A percentile compares a stretch with the other conserved stretches of the same genome.
Evolutionary conservation across 2,888 invertebrate genomes (phyloP).

Genomic region (Trichogramma evanescens): DNA sequence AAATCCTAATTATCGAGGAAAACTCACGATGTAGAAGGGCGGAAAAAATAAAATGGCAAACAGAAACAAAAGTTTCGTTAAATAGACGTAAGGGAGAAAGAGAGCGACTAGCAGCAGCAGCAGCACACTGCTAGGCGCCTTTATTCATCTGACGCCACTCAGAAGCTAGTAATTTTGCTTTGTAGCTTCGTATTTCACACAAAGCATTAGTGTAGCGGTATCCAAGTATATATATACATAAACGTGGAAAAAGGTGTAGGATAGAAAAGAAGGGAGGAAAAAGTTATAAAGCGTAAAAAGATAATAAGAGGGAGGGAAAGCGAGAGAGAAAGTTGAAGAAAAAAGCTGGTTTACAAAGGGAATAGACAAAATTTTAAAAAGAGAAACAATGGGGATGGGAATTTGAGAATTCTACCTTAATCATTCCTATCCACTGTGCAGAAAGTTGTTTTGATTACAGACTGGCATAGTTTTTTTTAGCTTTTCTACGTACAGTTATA

Average conservation of each 20-base stretch:
- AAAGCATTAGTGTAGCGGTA: constrained; percentile 10
- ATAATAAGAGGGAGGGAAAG: neutral
- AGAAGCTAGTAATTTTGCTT: constrained; percentile 12
- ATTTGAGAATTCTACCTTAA: too few species aligned
- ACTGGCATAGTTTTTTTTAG: too few species aligned
- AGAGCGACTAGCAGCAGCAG: neutral
- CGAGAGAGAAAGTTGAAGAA: too few species aligned
- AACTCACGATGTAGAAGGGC: constrained; percentile 1
- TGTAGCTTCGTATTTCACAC: constrained; percentile 12
- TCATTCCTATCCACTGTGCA: too few species aligned
- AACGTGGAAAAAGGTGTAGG: neutral
- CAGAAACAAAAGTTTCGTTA: neutral
- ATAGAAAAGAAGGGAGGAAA: neutral
- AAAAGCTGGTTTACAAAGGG: too few species aligned
- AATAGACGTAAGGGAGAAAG: constrained; percentile 2
- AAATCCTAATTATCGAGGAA: constrained; percentile 6
- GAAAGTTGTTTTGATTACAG: too few species aligned
- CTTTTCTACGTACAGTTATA: too few species aligned
- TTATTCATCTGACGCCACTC: constrained; percentile 7
- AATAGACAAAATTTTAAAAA: neutral
- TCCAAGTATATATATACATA: neutral
- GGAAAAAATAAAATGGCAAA: neutral
- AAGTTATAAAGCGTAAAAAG: neutral
- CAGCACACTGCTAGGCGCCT: neutral
- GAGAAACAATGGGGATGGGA: too few species aligned